Conservation (phyloP, 2,888 invertebrate genomes). For the Eupithecia tripunctaria region DNA sequence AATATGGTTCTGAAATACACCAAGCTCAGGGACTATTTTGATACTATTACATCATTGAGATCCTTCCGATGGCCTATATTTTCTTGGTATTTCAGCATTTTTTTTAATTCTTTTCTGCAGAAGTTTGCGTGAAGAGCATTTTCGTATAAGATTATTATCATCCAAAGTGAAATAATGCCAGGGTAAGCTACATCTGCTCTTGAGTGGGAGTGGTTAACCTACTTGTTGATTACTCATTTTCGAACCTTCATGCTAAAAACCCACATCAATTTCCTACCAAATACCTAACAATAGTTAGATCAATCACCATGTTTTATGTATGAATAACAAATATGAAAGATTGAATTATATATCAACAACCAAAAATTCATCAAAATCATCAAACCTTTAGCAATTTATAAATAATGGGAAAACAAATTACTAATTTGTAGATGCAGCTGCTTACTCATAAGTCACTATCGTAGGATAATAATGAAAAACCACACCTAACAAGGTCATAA, state of each 20-base stretch:
- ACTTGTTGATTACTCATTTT: conserved; percentile 57
- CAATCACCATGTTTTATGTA: neutral
- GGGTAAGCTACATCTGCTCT: conserved; percentile 74
- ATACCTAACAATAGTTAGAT: conserved; percentile 25
- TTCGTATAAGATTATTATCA: conserved; percentile 49
- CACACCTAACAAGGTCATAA: conserved; percentile 14
- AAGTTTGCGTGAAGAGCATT: conserved; percentile 51
- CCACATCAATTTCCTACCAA: conserved; percentile 32
- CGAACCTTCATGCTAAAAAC: conserved; percentile 45
- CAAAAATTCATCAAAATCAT: neutral
- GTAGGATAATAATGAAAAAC: conserved; percentile 9
- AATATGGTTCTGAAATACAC: neutral
- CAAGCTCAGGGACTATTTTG: conserved; percentile 56
- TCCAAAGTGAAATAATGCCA: conserved; percentile 72
- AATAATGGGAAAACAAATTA: neutral
- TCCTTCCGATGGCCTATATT: conserved; percentile 23
- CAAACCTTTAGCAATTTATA: neutral
- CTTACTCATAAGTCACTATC: conserved; percentile 12
- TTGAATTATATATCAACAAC: neutral
- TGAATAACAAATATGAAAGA: no score
- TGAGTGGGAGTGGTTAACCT: conserved; percentile 75
- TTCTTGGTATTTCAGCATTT: conserved; percentile 33
- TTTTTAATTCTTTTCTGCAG: conserved; percentile 68
- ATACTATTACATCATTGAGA: conserved; percentile 69
- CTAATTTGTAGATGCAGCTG: neutral